Conservation (phyloP, 1,140 invertebrate species). For the Drosophila albomicans region DNA sequence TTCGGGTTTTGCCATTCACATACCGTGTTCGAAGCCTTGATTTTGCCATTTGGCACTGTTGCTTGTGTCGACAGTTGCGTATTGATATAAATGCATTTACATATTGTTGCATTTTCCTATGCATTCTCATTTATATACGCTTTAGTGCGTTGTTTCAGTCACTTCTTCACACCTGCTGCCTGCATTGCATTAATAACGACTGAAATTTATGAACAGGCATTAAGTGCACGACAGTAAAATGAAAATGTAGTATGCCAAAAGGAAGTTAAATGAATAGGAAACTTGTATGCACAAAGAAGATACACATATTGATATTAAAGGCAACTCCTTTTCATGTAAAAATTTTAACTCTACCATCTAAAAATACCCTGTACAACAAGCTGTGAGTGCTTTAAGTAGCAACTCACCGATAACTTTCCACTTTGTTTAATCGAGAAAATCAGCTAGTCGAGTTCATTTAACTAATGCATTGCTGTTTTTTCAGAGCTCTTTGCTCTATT, state of each 20-base stretch:
- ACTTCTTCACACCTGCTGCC: conserved; percentile 5
- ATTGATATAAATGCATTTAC: conserved; percentile 62
- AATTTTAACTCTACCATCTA: conserved; percentile 25
- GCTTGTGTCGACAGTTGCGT: neutral
- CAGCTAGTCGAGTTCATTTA: neutral
- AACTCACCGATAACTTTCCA: too few species aligned
- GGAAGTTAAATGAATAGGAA: conserved; percentile 72
- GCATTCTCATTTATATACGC: conserved; percentile 16
- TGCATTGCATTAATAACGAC: conserved; percentile 42
- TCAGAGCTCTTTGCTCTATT: conserved; percentile 32
- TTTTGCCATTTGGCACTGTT: conserved; percentile 7
- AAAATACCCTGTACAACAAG: neutral
- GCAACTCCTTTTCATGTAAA: conserved; percentile 25
- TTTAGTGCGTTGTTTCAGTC: neutral
- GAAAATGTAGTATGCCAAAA: conserved; percentile 24
- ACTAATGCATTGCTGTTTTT: neutral
- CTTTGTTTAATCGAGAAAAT: neutral
- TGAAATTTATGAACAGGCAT: conserved; percentile 45
- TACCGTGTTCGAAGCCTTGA: neutral
- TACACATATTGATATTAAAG: neutral
- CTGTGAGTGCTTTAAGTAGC: too few species aligned
- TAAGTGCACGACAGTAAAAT: conserved; percentile 48
- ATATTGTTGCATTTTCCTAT: conserved; percentile 55
- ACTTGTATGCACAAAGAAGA: conserved; percentile 23
- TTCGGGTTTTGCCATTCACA: conserved; percentile 17